phyloP scores from a whole-genome alignment of 2,888 invertebrate species.

The Acleris cristana region DNA sequence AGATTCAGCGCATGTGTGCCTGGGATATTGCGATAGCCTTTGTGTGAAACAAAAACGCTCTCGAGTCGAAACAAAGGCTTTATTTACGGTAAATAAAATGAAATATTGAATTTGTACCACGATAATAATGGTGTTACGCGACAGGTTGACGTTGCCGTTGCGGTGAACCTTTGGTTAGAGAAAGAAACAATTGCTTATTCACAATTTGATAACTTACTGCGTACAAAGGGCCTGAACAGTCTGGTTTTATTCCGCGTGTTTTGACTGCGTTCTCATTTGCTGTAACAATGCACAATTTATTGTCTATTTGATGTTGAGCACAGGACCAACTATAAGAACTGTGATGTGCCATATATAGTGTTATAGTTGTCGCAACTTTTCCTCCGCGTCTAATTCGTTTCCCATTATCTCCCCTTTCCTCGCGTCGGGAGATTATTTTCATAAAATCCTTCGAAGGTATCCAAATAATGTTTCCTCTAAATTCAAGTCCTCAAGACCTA shows the following conservation, averaged over 20 bases:
- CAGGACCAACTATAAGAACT: too few relatives aligned
- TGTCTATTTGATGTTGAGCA: too few relatives aligned
- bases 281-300: too few relatives aligned
- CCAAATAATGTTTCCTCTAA: too few relatives aligned
- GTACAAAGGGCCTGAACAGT: neutral
- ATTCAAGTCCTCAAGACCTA: too few relatives aligned
- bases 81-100: conserved; percentile 7
- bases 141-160: conserved; percentile 19
- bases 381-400: too few relatives aligned
- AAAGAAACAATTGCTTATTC: conserved; percentile 3
- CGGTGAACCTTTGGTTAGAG: conserved; percentile 10
- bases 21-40: neutral
- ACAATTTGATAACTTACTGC: neutral
- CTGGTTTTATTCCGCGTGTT: neutral
- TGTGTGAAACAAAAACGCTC: conserved; percentile 5
- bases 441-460: too few relatives aligned
- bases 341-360: too few relatives aligned
- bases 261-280: neutral
- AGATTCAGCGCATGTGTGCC: neutral
- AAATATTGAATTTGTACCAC: conserved; percentile 25
- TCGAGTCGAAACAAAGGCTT: conserved; percentile 18
- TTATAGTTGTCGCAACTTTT: too few relatives aligned
- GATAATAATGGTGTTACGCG: conserved; percentile 9
- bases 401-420: too few relatives aligned
- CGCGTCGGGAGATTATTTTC: too few relatives aligned